Conservation (phyloP, 2,888 invertebrate species). For the Tipula unca region DNA sequence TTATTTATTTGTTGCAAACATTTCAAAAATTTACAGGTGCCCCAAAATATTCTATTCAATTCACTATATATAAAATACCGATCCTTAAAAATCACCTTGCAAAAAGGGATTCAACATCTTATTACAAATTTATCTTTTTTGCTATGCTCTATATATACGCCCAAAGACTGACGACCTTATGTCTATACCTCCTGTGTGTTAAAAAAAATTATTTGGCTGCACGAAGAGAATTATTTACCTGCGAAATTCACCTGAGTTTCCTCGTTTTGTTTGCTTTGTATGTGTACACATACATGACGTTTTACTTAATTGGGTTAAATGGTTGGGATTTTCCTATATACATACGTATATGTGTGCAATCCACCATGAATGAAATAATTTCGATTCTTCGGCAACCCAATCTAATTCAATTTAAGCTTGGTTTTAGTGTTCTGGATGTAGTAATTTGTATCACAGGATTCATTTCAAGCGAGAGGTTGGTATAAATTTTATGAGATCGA, state of each 20-base stretch:
- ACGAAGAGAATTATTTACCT: not conserved
- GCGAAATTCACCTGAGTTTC: not conserved
- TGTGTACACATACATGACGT: not conserved
- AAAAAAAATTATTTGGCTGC: not conserved
- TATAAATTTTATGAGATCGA: not conserved
- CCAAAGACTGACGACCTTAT: not conserved
- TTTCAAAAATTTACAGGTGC: too few species aligned
- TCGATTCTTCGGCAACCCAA: not conserved
- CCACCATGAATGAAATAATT: not conserved
- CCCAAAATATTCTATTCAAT: too few species aligned
- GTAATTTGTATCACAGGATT: not conserved
- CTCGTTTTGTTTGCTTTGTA: not conserved
- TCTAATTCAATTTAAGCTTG: not conserved
- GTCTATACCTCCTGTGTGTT: not conserved
- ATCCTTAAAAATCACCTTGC: not conserved
- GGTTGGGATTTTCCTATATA: not conserved
- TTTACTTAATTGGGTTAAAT: not conserved
- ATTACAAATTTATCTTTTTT: not conserved
- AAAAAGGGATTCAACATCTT: not conserved
- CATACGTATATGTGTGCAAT: not conserved
- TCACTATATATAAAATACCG: too few species aligned
- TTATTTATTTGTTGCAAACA: too few species aligned
- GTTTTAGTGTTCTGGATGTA: not conserved
- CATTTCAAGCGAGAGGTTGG: too few species aligned
- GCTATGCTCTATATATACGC: not conserved